Evolutionary conservation across 2,113 vertebrate species (phyloP).

Genomic region (Coregonus clupeaformis): DNA sequence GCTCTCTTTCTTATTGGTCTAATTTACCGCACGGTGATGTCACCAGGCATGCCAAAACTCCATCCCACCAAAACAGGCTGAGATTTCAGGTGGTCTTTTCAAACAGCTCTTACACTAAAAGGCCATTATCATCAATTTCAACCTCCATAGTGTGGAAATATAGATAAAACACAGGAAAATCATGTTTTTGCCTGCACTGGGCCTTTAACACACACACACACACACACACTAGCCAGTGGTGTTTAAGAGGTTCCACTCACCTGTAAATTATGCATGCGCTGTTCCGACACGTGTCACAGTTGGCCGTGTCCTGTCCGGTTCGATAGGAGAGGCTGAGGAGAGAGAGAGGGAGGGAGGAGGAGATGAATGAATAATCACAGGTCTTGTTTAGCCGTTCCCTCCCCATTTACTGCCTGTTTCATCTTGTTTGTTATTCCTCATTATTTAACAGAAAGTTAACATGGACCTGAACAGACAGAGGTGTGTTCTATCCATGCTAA

Average conservation of each 20-base stretch:
- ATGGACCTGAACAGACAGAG: background rate
- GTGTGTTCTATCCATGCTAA: background rate
- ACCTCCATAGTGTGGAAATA: too few relatives aligned
- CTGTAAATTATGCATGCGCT: conserved; percentile 99
- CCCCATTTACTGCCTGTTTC: conserved; percentile 17
- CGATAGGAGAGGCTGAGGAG: conserved; percentile 92
- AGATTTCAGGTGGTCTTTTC: too few relatives aligned
- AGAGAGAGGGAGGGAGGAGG: conserved; percentile 51
- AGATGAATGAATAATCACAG: conserved; percentile 66
- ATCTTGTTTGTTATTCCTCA: conserved; percentile 22
- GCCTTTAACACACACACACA: too few relatives aligned
- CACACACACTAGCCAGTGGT: too few relatives aligned
- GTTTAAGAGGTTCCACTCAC: conserved; percentile 64
- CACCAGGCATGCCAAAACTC: too few relatives aligned
- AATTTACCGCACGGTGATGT: too few relatives aligned
- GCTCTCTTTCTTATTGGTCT: too few relatives aligned
- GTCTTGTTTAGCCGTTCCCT: conserved; percentile 49
- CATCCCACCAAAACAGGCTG: too few relatives aligned
- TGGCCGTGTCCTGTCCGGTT: conserved; percentile 98
- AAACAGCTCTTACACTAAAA: too few relatives aligned
- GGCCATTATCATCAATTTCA: too few relatives aligned
- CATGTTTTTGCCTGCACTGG: too few relatives aligned
- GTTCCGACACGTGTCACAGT: conserved; percentile 99
- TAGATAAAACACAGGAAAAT: too few relatives aligned
- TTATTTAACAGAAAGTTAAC: conserved; percentile 5